phyloP scores from a whole-genome alignment of 2,888 invertebrate species.

The Zaprionus obscuricornis region DNA sequence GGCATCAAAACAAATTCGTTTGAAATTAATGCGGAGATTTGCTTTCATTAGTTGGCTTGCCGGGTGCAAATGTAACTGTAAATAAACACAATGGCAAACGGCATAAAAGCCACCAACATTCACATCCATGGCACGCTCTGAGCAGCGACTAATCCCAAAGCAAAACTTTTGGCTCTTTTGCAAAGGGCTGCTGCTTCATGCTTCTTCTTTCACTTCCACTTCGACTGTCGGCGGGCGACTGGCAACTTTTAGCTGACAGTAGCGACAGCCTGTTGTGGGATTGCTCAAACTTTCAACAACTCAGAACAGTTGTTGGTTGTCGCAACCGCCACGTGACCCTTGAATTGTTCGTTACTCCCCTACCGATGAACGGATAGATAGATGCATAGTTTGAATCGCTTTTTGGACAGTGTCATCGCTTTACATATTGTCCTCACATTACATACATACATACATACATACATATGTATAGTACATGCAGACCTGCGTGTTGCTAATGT shows the following conservation, averaged over 20 bases:
- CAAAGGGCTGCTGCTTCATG: constrained; percentile 40
- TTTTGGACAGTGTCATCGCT: constrained; percentile 71
- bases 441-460: not conserved
- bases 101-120: constrained; percentile 44
- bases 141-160: constrained; percentile 68
- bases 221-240: no score
- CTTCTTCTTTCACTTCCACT: not conserved
- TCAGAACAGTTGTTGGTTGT: constrained; percentile 22
- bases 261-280: not conserved
- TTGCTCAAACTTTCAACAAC: constrained; percentile 48
- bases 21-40: constrained; percentile 82
- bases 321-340: constrained; percentile 59
- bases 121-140: constrained; percentile 55
- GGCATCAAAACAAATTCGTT: constrained; percentile 82
- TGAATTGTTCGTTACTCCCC: constrained; percentile 16
- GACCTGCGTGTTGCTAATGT: constrained; percentile 69
- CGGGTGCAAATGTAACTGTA: constrained; percentile 69
- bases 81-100: constrained; percentile 63
- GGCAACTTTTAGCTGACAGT: no score
- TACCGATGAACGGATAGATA: no score
- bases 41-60: constrained; percentile 77
- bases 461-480: no score
- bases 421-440: constrained; percentile 42
- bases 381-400: constrained; percentile 69
- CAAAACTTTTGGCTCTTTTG: constrained; percentile 67